Conservation (phyloP, 2,888 invertebrate genomes). For the Cybosia mesomella region DNA sequence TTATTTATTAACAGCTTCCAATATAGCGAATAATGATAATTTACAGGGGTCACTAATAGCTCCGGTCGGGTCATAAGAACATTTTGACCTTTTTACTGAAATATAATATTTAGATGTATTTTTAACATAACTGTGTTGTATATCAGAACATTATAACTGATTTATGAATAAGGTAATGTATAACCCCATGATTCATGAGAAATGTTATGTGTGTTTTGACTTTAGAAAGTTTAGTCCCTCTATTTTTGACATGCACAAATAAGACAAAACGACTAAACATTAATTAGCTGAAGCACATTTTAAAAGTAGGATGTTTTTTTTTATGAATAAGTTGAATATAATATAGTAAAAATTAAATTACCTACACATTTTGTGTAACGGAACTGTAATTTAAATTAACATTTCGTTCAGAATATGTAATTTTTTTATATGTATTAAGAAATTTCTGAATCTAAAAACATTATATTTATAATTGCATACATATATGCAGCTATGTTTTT, state of each 20-base stretch:
- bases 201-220: neutral
- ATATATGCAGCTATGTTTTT: neutral
- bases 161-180: neutral
- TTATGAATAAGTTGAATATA: slow-evolving; percentile 3
- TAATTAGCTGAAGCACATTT: neutral
- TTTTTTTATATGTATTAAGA: neutral
- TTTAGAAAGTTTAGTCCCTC: neutral
- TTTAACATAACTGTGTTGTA: slow-evolving; percentile 17
- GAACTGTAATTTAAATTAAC: neutral
- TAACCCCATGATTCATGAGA: neutral
- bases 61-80: slow-evolving; percentile 20
- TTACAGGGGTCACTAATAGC: slow-evolving; percentile 30
- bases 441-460: neutral
- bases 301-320: slow-evolving; percentile 9
- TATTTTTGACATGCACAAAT: slow-evolving; percentile 1
- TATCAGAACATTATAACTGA: neutral
- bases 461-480: neutral
- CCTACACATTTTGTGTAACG: slow-evolving; percentile 11
- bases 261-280: neutral
- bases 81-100: slow-evolving; percentile 33
- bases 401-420: neutral
- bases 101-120: slow-evolving; percentile 30
- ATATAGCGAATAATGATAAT: slow-evolving; percentile 29
- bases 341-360: slow-evolving; percentile 3
- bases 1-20: slow-evolving; percentile 27